Percentiles rank a stretch among this genome's conserved stretches.
phyloP scores from a whole-genome alignment of 2,797 vertebrate genomes.

The Pangasius djambal region DNA sequence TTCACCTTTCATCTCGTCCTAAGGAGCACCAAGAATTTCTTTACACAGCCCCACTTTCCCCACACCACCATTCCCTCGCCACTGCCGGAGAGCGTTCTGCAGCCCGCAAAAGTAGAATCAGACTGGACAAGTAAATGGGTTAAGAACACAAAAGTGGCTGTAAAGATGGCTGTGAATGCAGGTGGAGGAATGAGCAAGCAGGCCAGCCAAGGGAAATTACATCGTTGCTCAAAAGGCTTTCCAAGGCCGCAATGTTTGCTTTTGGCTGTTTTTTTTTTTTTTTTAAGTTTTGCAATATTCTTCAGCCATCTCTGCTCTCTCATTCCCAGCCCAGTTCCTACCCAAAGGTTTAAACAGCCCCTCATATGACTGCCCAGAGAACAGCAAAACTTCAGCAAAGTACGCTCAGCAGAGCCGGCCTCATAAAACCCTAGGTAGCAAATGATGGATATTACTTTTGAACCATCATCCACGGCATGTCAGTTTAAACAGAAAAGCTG shows the following conservation, averaged over 20 bases:
- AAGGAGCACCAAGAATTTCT: constrained; percentile 37
- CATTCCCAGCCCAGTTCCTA: constrained; percentile 3
- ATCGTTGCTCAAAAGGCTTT: constrained; percentile 42
- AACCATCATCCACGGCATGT: constrained; percentile 21
- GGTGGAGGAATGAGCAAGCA: constrained; percentile 51
- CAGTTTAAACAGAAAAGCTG: constrained; percentile 23
- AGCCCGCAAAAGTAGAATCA: constrained; percentile 50
- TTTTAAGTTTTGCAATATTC: constrained; percentile 44
- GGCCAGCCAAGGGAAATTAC: constrained; percentile 53
- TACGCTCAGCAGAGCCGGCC: neutral
- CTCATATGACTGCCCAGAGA: constrained; percentile 23
- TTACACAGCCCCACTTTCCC: constrained; percentile 14
- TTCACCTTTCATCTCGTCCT: constrained; percentile 29
- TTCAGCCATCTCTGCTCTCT: constrained; percentile 32
- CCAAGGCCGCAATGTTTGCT: constrained; percentile 42
- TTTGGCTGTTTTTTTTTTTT: neutral
- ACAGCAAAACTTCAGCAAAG: constrained; percentile 17
- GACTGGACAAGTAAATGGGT: constrained; percentile 60
- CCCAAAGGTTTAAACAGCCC: constrained; percentile 26
- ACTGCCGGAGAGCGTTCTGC: constrained; percentile 49
- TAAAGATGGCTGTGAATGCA: constrained; percentile 57
- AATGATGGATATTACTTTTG: constrained; percentile 37
- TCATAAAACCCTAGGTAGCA: constrained; percentile 47
- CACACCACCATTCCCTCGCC: neutral
- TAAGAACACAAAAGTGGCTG: constrained; percentile 62